phyloP scores from a whole-genome alignment of 2,797 vertebrate genomes.

The Acrossocheilus wenchowensis region DNA sequence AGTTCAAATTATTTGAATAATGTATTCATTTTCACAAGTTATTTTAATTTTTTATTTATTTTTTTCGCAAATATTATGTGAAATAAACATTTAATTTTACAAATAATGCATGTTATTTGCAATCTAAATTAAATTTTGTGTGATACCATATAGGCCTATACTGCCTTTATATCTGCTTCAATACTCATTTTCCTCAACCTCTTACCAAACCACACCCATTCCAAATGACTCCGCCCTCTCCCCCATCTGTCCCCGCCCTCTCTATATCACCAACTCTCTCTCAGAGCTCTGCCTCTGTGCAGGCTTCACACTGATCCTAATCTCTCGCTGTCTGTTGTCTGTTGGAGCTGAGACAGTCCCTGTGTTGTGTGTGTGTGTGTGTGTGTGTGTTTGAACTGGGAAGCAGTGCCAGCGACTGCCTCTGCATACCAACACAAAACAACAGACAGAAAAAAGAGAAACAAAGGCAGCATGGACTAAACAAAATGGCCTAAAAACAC shows the following conservation, averaged over 20 bases:
- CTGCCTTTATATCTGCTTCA: not conserved
- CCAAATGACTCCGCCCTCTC: not conserved
- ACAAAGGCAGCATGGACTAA: conserved; percentile 22
- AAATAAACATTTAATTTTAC: not conserved
- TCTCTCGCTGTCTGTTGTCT: conserved; percentile 15
- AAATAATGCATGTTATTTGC: not conserved
- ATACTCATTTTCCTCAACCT: not conserved
- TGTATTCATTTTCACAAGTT: not conserved
- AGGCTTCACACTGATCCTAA: conserved; percentile 45
- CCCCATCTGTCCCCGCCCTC: not conserved
- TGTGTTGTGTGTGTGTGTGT: conserved; percentile 21
- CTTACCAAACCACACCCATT: not conserved
- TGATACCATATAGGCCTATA: not conserved
- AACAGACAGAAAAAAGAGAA: not conserved
- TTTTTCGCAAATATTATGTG: not conserved
- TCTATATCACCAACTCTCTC: not conserved
- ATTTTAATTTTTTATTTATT: not conserved
- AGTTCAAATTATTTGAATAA: too few relatives aligned
- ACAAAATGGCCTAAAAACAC: conserved; percentile 61
- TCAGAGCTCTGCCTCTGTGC: conserved; percentile 18
- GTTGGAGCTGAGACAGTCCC: conserved; percentile 9
- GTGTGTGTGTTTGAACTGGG: not conserved
- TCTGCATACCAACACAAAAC: conserved; percentile 47
- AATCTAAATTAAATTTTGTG: not conserved
- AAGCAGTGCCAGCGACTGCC: conserved; percentile 19